Conservation (phyloP, 2,888 invertebrate genomes). For the Drosophila prostipennis region DNA sequence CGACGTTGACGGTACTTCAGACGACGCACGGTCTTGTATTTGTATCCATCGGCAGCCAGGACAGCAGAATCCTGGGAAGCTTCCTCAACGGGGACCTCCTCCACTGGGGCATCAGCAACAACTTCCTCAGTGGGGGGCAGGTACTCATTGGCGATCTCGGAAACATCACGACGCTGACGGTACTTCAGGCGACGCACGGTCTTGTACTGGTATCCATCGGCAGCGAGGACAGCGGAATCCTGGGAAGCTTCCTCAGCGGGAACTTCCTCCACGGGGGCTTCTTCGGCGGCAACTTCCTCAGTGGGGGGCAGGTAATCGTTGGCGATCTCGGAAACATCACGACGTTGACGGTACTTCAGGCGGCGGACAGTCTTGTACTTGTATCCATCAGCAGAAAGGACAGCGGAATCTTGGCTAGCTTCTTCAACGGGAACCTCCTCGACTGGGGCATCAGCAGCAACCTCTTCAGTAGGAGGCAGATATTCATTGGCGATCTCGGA, state of each 20-base stretch:
- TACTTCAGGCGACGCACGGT: slow-evolving; percentile 60
- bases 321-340: slow-evolving; percentile 60
- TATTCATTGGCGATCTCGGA: slow-evolving; percentile 12
- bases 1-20: slow-evolving; percentile 71
- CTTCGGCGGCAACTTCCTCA: slow-evolving; percentile 21
- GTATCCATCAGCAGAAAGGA: slow-evolving; percentile 13
- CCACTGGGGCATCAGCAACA: too few species aligned
- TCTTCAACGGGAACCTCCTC: neutral
- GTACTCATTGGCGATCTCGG: slow-evolving; percentile 50
- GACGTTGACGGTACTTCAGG: slow-evolving; percentile 13
- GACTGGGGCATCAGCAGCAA: neutral
- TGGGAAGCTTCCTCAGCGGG: slow-evolving; percentile 27
- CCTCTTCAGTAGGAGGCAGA: neutral
- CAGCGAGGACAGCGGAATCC: slow-evolving; percentile 49
- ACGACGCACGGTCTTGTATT: slow-evolving; percentile 72
- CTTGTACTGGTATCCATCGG: slow-evolving; percentile 62
- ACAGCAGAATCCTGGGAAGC: slow-evolving; percentile 54
- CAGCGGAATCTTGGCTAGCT: slow-evolving; percentile 1
- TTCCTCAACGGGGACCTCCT: slow-evolving; percentile 49
- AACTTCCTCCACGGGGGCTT: slow-evolving; percentile 11
- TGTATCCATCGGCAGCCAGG: slow-evolving; percentile 61
- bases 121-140: slow-evolving; percentile 41
- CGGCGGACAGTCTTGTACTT: slow-evolving; percentile 17
- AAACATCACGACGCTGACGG: slow-evolving; percentile 62
- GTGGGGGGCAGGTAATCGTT: slow-evolving; percentile 50